Percentiles rank a stretch among this genome's conserved stretches.
phyloP scores from a whole-genome alignment of 2,888 invertebrate species.

The Eupsilia transversa region DNA sequence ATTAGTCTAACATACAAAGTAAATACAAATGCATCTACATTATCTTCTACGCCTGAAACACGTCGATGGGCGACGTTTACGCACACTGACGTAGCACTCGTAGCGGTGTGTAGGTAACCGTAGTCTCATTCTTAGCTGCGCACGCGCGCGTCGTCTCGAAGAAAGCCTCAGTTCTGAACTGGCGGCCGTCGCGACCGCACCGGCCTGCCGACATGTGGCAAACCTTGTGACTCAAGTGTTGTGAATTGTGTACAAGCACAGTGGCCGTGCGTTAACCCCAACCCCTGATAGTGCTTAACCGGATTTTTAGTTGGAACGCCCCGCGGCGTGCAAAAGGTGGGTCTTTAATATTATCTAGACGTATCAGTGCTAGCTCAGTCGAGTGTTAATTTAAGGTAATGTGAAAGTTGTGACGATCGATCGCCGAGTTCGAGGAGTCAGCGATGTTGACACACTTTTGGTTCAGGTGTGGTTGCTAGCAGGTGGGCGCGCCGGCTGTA shows the following conservation, averaged over 20 bases:
- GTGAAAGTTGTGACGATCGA: conserved; percentile 89
- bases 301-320: conserved; percentile 86
- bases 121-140: conserved; percentile 85
- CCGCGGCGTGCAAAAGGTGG: conserved; percentile 86
- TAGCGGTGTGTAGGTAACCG: conserved; percentile 77
- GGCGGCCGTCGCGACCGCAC: conserved; percentile 88
- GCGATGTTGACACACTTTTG: conserved; percentile 89
- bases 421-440: conserved; percentile 86
- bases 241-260: conserved; percentile 88
- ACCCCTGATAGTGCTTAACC: conserved; percentile 89
- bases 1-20: conserved; percentile 47
- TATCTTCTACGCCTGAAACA: conserved; percentile 58
- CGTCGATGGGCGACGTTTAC: conserved; percentile 65
- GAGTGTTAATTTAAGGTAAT: conserved; percentile 88
- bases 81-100: conserved; percentile 67
- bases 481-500: conserved; percentile 87
- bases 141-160: conserved; percentile 84
- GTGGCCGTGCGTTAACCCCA: conserved; percentile 89
- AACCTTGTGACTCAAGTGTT: conserved; percentile 86
- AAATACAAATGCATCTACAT: conserved; percentile 47
- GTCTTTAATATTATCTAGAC: conserved; percentile 74
- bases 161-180: conserved; percentile 89
- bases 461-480: conserved; percentile 87
- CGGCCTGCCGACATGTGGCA: conserved; percentile 87
- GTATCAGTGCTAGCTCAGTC: conserved; percentile 74